Evolutionary conservation across 2,797 vertebrate species (phyloP).

Genomic region (Anguilla megastoma): DNA sequence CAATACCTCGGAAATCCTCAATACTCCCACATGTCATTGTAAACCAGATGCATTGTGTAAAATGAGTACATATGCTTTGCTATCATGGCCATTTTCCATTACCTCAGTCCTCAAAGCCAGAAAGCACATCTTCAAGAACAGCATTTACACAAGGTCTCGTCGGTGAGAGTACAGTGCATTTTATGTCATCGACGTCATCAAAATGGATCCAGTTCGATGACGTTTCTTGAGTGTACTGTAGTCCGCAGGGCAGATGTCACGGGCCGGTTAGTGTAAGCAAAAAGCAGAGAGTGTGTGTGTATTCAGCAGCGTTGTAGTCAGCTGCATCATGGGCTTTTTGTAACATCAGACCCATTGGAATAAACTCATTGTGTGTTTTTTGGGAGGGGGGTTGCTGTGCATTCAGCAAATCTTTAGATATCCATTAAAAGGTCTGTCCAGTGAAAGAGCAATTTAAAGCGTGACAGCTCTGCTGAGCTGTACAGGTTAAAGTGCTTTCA

Average conservation of each 20-base stretch:
- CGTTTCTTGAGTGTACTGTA: background rate
- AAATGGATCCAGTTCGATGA: background rate
- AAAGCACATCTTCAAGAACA: background rate
- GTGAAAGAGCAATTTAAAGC: slow-evolving; percentile 32
- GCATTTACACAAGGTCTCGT: background rate
- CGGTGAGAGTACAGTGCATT: background rate
- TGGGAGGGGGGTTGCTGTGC: background rate
- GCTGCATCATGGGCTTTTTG: background rate
- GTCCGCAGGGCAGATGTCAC: background rate
- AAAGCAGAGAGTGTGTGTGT: background rate
- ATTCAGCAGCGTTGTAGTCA: background rate
- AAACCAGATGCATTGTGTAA: background rate
- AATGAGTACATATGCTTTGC: background rate
- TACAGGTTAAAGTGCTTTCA: slow-evolving; percentile 34
- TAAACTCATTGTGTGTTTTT: slow-evolving; percentile 18
- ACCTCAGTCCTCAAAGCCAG: background rate
- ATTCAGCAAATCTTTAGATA: slow-evolving; percentile 35
- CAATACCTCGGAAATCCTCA: too few relatives aligned
- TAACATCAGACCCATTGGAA: background rate
- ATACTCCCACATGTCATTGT: background rate
- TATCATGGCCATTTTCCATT: background rate
- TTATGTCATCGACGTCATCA: background rate
- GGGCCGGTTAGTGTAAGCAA: background rate
- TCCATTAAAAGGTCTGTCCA: slow-evolving; percentile 29
- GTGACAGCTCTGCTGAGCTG: slow-evolving; percentile 32